Conservation (phyloP, 92 coral and sea anemone genomes). For the Actinernus sp. region DNA sequence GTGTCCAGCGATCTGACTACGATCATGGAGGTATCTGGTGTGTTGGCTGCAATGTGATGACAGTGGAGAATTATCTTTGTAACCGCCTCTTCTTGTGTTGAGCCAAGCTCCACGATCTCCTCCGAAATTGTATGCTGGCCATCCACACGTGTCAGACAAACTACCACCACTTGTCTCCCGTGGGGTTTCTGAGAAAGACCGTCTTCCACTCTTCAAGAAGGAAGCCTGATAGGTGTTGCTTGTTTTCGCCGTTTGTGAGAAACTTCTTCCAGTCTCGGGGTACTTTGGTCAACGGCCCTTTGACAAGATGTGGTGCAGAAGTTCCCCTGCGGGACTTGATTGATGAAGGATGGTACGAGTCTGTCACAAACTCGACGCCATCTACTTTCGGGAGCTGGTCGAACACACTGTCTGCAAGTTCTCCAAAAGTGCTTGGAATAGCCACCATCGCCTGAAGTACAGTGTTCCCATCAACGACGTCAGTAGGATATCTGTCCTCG, state of each 20-base stretch:
- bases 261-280: constrained; percentile 19
- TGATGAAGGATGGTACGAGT: constrained; percentile 11
- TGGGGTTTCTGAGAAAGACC: no score
- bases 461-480: constrained; percentile 13
- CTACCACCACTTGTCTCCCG: no score
- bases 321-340: no score
- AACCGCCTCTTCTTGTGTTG: neutral
- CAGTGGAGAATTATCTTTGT: no score
- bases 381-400: constrained; percentile 17
- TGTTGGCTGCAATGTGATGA: neutral
- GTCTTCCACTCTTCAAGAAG: constrained; percentile 1
- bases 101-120: neutral
- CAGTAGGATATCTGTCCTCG: constrained; percentile 12
- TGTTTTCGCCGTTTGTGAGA: neutral
- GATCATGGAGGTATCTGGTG: neutral
- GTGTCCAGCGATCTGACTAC: neutral
- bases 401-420: constrained; percentile 24
- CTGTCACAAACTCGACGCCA: constrained; percentile 32
- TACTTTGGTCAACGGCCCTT: constrained; percentile 1
- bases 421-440: constrained; percentile 29
- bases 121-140: neutral
- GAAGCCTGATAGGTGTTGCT: constrained; percentile 2
- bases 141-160: no score
- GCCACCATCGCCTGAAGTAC: constrained; percentile 31
- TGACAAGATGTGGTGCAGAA: constrained; percentile 3